A percentile compares a stretch with the other conserved stretches of the same genome.
Conservation (phyloP, 2,113 vertebrate genomes). For the Struthio camelus region DNA sequence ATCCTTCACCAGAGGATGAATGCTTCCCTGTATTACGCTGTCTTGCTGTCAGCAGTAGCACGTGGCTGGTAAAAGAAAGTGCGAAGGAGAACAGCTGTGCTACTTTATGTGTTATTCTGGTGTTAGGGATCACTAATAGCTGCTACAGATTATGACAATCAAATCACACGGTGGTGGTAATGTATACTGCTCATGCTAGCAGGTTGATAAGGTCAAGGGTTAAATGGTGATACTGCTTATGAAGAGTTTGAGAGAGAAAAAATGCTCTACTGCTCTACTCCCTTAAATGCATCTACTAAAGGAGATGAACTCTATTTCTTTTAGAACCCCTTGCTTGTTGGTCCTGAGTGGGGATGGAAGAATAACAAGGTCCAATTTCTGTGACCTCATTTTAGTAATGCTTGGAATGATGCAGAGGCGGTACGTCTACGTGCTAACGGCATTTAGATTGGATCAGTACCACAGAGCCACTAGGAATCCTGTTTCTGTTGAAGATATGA, state of each 20-base stretch:
- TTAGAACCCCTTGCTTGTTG: neutral
- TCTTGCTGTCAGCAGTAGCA: neutral
- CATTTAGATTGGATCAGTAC: neutral
- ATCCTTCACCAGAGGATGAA: neutral
- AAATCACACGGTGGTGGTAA: neutral
- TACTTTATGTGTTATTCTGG: neutral
- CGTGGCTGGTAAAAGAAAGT: neutral
- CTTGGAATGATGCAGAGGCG: neutral
- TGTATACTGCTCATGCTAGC: neutral
- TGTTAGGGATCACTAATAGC: neutral
- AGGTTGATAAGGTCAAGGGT: neutral
- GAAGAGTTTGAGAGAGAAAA: neutral
- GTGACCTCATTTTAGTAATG: neutral
- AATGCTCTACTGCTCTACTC: too few species aligned
- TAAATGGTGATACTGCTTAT: neutral
- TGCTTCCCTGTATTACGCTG: neutral
- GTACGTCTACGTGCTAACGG: neutral
- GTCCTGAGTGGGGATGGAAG: neutral
- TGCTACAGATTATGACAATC: neutral
- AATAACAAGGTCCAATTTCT: neutral
- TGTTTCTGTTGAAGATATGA: neutral
- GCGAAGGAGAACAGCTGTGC: neutral
- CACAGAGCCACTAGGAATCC: neutral
- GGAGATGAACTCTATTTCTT: neutral
- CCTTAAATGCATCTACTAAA: neutral